A percentile compares a stretch with the other conserved stretches of the same genome.
These are phyloP conservation scores for Nomada hirtipes DNA, from an alignment of 2,888 invertebrate species.

Conservation along the genomic window DNA sequence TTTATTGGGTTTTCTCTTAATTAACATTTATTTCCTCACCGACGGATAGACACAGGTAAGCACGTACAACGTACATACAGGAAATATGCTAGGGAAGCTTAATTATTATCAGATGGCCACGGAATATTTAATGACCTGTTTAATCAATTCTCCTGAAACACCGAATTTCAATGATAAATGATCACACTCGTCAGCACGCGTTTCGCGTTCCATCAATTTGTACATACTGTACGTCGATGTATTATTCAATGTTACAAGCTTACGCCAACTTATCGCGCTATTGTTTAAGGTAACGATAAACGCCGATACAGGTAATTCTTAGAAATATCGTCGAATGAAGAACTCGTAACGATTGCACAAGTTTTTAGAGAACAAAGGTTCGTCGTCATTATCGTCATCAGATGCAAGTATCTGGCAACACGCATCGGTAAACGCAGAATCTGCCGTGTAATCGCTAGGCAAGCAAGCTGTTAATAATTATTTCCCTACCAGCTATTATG, in stretches of 20 bases:
- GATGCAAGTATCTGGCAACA: slow-evolving; percentile 4
- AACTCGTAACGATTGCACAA: slow-evolving; percentile 18
- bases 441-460: slow-evolving; percentile 27
- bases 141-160: not conserved
- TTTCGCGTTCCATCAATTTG: not conserved
- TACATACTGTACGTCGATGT: not conserved
- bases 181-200: not conserved
- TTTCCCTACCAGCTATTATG: slow-evolving; percentile 44
- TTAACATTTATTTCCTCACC: not conserved
- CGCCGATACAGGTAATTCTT: not conserved
- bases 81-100: not conserved
- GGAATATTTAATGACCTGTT: not conserved
- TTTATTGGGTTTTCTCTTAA: not conserved
- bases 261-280: not conserved
- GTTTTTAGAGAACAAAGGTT: slow-evolving; percentile 26
- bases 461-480: slow-evolving; percentile 17
- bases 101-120: not conserved
- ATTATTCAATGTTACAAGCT: not conserved
- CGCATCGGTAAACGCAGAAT: slow-evolving; percentile 33
- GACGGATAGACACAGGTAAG: too few relatives aligned
- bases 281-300: not conserved
- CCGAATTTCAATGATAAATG: not conserved
- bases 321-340: not conserved
- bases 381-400: not conserved
- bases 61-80: not conserved